A percentile compares a stretch with the other conserved stretches of the same genome.
Evolutionary conservation across 2,797 vertebrate species (phyloP).

Genomic region (Urocyon cinereoargenteus): DNA sequence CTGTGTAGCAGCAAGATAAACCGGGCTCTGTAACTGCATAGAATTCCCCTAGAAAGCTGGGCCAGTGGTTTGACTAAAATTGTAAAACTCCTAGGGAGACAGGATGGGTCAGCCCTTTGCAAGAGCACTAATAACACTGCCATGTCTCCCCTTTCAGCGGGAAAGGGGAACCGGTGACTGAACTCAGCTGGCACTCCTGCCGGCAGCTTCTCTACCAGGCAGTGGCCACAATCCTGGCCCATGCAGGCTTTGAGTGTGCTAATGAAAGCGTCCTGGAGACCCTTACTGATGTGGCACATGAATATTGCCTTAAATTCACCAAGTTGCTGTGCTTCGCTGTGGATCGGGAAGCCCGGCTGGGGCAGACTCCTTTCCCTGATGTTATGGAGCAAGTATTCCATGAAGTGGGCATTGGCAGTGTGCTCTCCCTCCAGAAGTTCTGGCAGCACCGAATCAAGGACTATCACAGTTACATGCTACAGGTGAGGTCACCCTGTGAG

Average conservation of each 20-base stretch:
- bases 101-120: no score
- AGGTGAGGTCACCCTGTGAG: slow-evolving; percentile 89
- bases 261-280: slow-evolving; percentile 98
- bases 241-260: slow-evolving; percentile 96
- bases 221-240: no score
- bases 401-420: slow-evolving; percentile 96
- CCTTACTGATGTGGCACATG: slow-evolving; percentile 95
- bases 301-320: slow-evolving; percentile 96
- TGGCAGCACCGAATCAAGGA: slow-evolving; percentile 99
- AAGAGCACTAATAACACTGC: no score
- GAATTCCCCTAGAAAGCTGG: no score
- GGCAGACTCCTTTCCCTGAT: slow-evolving; percentile 96
- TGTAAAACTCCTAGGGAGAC: no score
- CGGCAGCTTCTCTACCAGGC: no score
- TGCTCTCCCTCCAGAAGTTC: slow-evolving; percentile 97
- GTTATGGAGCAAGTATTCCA: slow-evolving; percentile 99
- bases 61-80: no score
- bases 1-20: no score
- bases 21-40: no score
- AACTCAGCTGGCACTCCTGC: no score
- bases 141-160: no score
- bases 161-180: no score
- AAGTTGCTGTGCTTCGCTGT: slow-evolving; percentile 95
- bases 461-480: slow-evolving; percentile 98
- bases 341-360: slow-evolving; percentile 95